Base-by-base conservation (phyloP, 2,888 invertebrate genomes). In the Apodemia duryi region DNA sequence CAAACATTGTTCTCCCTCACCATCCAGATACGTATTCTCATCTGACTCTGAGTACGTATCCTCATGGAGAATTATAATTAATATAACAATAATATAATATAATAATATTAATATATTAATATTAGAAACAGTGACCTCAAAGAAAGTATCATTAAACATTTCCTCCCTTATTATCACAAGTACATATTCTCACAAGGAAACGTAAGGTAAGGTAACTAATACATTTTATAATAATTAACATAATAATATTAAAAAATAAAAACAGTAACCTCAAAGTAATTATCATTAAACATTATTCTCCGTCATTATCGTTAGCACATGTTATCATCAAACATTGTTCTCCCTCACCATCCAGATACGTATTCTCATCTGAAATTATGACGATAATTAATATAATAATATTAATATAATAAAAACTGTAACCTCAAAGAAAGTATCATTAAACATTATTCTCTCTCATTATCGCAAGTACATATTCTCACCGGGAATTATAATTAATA, bases 401-500 rank as follows among this genome's bases (percentile, higher is more conserved):
- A 41, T 7, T 41, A 41, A 43, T 46, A 46, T 46, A 46, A 46
- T 46, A 46, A 46, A 46, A 46, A 1, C 46, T 13, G 46, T 46
- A 5, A 46, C 46, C 46, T 46, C 32, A 62, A 29, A 63, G 57
- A 65, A 63, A 63, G 46, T 60, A 66, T 63, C 35, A 28, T 35
- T 43, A 51, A 28, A 46, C 66, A 57, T 60, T 32, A 62, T 32
- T 62, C 51, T 65, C 54, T 32, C 46, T 52, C 46, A 43, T 21
- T 46, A 54, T 63, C 29, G 41, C 52, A 6, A 21, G 61, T 62
- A 52, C 29, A 52, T 62, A 41, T 66, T 65, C 64, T 63, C 68
- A 68, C 63, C 68, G 68, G 65, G 70, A 76, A 75, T 75, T 72
- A 71, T 83, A 79, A 82, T 83, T 81, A 80, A 80, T 81, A 82